phyloP scores from a whole-genome alignment of 2,888 invertebrate species.

The Pristionchus exspectatus region DNA sequence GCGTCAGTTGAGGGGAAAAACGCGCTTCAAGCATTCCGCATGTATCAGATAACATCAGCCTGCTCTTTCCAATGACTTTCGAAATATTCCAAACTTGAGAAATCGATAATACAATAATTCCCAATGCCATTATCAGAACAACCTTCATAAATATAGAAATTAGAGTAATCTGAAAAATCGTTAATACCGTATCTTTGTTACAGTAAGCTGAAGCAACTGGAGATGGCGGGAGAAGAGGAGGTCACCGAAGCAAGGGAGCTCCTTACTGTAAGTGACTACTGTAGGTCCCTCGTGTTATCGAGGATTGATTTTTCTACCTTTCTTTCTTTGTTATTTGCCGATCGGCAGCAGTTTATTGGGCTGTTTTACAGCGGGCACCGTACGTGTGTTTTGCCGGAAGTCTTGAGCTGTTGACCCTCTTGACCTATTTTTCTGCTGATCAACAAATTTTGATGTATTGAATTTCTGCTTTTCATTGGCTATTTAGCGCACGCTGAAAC shows the following conservation, averaged over 20 bases:
- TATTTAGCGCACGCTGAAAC: not conserved
- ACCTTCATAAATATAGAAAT: too few relatives aligned
- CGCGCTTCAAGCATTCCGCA: constrained; percentile 6
- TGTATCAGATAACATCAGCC: constrained; percentile 21
- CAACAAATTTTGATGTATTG: not conserved
- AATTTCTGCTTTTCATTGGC: too few relatives aligned
- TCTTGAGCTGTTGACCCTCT: not conserved
- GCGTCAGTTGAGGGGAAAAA: constrained; percentile 6
- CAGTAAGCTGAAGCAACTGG: constrained; percentile 64
- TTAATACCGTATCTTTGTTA: not conserved
- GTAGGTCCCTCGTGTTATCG: not conserved
- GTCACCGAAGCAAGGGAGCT: constrained; percentile 61
- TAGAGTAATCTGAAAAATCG: not conserved
- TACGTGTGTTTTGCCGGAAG: not conserved
- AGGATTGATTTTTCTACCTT: not conserved
- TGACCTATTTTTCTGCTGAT: not conserved
- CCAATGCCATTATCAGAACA: too few relatives aligned
- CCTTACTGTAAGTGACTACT: constrained; percentile 35
- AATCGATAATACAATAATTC: not conserved
- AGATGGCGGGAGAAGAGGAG: constrained; percentile 71
- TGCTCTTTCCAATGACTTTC: not conserved
- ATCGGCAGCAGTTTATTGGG: not conserved
- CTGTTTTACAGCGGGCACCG: not conserved
- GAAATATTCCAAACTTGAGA: not conserved
- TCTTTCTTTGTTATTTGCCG: constrained; percentile 3